Evolutionary conservation across 1,140 invertebrate species (phyloP), one percentile per base, ranked within the genome.

Genomic region (Charaxes varanes): DNA sequence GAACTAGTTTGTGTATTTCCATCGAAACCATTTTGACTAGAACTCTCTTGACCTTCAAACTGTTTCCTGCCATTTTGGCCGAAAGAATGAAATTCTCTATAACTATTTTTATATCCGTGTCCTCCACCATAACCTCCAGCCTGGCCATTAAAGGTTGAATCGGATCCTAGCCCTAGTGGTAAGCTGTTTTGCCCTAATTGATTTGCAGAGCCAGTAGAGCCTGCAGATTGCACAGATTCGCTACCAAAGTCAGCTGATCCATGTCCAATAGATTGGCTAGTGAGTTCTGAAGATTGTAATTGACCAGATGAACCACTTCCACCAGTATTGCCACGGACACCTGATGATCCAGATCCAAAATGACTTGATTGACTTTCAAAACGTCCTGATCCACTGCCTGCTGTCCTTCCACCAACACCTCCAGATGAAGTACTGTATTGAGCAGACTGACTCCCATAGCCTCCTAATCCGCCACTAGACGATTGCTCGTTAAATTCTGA

Each of bases 291-390:
- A n/a, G n/a, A n/a, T n/a, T n/a, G n/a, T n/a, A n/a, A n/a, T n/a
- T 3, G 7, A 15, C 27, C 27, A 28, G 27, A 2, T 6, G 27
- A 28, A 12, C 3, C 3, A 26, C 23, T 12, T 26, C 23, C 23
- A 4, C 10, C 21, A 8, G n/a, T 12, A 4, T 11, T 10, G 11
- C 3, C 13, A 12, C 13, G 4, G 8, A 26, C 1, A 4, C 23
- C 23, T 26, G 23, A 1, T 12, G 8, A 4, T 14, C 13, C 27
- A 28, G 27, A 7, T 1, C 7, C 21, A 18, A 12, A 15, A 19
- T 28, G 24, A 15, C n/a, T 11, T 24, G 28, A 38, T 27, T 45
- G 33, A 32, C 17, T 23, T 13, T 12, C 22, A 24, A 17, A 31
- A 10, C 10, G 24, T 2, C 7, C 12, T 19, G 44, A 47, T 17